A percentile compares a stretch with the other conserved stretches of the same genome.
Evolutionary conservation across 92 coral and sea anemone genomes (phyloP).

Genomic region (Porites rus): DNA sequence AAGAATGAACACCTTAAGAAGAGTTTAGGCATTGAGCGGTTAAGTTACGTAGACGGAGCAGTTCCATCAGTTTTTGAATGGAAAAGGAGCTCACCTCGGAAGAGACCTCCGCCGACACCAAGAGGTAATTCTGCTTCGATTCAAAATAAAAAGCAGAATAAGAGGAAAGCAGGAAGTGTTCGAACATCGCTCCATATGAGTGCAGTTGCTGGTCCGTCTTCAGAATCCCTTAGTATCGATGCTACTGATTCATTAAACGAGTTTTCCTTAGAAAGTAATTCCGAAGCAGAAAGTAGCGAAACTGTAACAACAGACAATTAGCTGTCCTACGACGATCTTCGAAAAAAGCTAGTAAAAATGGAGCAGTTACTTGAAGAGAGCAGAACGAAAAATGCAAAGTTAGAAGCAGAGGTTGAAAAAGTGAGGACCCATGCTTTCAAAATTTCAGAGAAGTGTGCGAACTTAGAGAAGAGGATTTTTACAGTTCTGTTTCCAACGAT

Average conservation of each 20-base stretch:
- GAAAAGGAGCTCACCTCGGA: constrained; percentile 39
- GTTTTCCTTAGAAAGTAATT: background rate
- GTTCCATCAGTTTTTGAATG: constrained; percentile 47
- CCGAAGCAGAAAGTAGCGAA: background rate
- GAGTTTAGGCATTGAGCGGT: constrained; percentile 20
- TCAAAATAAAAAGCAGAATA: constrained; percentile 1
- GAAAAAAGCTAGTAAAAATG: constrained; percentile 23
- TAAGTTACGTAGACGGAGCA: constrained; percentile 19
- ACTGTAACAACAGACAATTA: background rate
- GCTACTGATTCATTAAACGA: background rate
- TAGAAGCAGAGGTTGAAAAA: constrained; percentile 30
- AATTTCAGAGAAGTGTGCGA: constrained; percentile 22
- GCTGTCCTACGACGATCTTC: constrained; percentile 20
- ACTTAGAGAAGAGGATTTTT: constrained; percentile 22
- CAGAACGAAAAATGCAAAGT: constrained; percentile 5
- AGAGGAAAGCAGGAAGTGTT: background rate
- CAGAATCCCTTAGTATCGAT: constrained; percentile 8
- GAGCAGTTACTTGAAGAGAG: constrained; percentile 13
- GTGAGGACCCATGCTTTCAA: constrained; percentile 24
- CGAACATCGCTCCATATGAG: constrained; percentile 36
- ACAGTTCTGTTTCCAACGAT: constrained; percentile 26
- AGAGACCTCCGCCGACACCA: constrained; percentile 26
- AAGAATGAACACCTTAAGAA: constrained; percentile 24
- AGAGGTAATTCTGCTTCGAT: constrained; percentile 11
- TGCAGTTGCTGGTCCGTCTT: constrained; percentile 9